phyloP scores from a whole-genome alignment of 1,140 invertebrate species.

The Neoseiulus cucumeris region DNA sequence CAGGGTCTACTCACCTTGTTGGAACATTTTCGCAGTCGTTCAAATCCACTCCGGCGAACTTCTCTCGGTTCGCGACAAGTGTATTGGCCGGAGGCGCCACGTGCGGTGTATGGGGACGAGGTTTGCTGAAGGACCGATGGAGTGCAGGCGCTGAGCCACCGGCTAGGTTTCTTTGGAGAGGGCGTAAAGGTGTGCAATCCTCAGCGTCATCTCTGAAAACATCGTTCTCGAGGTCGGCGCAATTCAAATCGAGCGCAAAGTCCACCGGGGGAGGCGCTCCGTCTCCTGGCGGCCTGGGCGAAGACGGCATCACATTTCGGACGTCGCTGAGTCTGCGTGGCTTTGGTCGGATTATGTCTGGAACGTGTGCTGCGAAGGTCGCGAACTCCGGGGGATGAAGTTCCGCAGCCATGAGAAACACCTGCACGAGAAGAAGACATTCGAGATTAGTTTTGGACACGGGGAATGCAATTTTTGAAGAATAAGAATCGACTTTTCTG shows the following conservation, averaged over 20 bases:
- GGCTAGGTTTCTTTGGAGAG: constrained; percentile 8
- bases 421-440: too few relatives aligned
- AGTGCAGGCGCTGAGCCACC: constrained; percentile 20
- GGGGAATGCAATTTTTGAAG: too few relatives aligned
- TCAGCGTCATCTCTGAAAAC: constrained; percentile 14
- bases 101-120: neutral
- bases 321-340: constrained; percentile 33
- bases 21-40: neutral
- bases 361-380: constrained; percentile 30
- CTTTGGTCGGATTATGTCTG: constrained; percentile 65
- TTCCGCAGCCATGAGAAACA: neutral
- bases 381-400: neutral
- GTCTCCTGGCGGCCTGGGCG: constrained; percentile 12
- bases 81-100: neutral
- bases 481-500: too few relatives aligned
- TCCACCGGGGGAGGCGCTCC: neutral
- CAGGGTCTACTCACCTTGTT: too few relatives aligned
- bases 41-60: constrained; percentile 23
- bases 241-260: constrained; percentile 1
- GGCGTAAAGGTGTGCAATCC: constrained; percentile 12
- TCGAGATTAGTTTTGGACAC: too few relatives aligned
- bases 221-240: neutral
- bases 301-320: constrained; percentile 16
- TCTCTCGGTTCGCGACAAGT: constrained; percentile 23
- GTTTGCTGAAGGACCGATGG: neutral